Percentiles rank a stretch among this genome's conserved stretches.
Evolutionary conservation across 2,113 vertebrate species (phyloP).

Genomic region (Actinemys pallida): DNA sequence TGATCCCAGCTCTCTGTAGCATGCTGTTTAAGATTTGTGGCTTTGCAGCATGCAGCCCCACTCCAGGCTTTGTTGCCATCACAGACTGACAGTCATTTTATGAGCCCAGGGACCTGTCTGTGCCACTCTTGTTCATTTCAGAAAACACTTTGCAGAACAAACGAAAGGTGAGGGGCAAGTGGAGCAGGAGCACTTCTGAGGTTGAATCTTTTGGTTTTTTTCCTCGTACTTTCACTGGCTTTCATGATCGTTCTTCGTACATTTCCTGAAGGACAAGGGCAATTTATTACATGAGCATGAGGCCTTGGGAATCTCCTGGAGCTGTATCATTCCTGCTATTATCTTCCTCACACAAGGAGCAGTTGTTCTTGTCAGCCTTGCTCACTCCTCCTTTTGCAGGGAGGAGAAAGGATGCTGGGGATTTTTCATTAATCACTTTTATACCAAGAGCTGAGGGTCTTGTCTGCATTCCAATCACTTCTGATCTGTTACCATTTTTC

Average conservation of each 20-base stretch:
- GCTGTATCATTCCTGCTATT: slow-evolving; percentile 47
- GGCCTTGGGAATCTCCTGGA: slow-evolving; percentile 61
- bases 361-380: slow-evolving; percentile 45
- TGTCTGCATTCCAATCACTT: slow-evolving; percentile 58
- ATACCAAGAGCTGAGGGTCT: slow-evolving; percentile 20
- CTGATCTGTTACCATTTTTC: slow-evolving; percentile 55
- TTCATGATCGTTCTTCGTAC: slow-evolving; percentile 41
- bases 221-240: background rate
- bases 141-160: slow-evolving; percentile 28
- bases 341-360: slow-evolving; percentile 29
- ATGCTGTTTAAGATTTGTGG: background rate
- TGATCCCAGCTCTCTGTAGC: background rate
- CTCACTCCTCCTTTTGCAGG: slow-evolving; percentile 10
- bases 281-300: slow-evolving; percentile 38
- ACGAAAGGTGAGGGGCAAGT: background rate
- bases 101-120: background rate
- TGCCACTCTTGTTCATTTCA: slow-evolving; percentile 10
- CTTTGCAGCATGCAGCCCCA: background rate
- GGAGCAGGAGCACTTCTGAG: background rate
- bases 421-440: slow-evolving; percentile 59
- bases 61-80: fast-evolving
- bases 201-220: slow-evolving; percentile 3
- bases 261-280: slow-evolving; percentile 48
- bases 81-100: background rate
- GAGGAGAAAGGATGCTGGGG: slow-evolving; percentile 35